Percentiles rank a stretch among this genome's conserved stretches.
Evolutionary conservation across 2,797 vertebrate genomes (phyloP).

Genomic region (Tragelaphus eurycerus): DNA sequence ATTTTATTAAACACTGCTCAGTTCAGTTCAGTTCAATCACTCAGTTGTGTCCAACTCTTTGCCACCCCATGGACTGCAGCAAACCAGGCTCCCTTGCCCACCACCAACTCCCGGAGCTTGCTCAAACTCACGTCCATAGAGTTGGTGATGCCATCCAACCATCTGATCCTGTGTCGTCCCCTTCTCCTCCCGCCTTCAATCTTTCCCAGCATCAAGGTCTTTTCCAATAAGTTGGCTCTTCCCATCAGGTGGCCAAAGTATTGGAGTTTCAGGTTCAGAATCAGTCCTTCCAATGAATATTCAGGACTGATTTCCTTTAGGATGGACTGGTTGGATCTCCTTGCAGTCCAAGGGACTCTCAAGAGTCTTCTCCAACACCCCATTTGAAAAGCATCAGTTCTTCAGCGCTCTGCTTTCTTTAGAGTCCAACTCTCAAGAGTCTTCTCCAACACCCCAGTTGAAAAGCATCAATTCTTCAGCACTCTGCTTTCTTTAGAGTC

Average conservation of each 20-base stretch:
- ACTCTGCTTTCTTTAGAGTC: no score
- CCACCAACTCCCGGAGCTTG: neutral
- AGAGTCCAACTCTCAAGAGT: no score
- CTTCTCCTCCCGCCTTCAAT: neutral
- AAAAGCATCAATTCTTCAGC: no score
- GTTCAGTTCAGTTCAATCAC: neutral
- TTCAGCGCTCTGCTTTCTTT: neutral
- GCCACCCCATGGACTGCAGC: neutral
- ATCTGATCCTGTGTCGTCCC: neutral
- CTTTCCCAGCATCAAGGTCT: neutral
- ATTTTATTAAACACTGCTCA: neutral
- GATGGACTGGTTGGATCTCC: neutral
- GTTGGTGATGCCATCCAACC: neutral
- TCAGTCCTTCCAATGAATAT: neutral
- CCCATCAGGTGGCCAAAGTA: neutral
- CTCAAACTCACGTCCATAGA: neutral
- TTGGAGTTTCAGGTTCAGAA: neutral
- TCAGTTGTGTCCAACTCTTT: neutral
- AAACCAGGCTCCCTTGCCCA: neutral
- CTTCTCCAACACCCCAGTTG: no score
- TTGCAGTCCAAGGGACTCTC: neutral
- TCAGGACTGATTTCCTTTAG: neutral
- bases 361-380: neutral
- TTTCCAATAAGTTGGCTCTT: neutral
- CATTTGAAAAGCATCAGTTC: neutral